A percentile compares a stretch with the other conserved stretches of the same genome.
phyloP scores from a whole-genome alignment of 2,113 vertebrate species.

The Lepus americanus region DNA sequence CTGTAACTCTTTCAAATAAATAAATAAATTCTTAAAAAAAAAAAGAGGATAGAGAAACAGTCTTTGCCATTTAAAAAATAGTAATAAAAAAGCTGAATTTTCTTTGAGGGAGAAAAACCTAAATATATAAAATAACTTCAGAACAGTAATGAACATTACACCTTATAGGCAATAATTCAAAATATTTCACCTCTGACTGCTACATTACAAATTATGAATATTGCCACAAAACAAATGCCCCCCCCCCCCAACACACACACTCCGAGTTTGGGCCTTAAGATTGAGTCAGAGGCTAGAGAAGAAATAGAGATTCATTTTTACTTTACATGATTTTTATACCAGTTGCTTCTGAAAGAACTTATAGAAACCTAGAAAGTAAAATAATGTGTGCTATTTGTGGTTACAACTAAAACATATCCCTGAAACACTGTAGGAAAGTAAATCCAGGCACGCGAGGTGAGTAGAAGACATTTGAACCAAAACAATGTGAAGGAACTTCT shows the following conservation, averaged over 20 bases:
- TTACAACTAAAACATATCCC: conserved; percentile 34
- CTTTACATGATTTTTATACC: conserved; percentile 59
- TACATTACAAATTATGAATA: conserved; percentile 12
- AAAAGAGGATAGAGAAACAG: not conserved
- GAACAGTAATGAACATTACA: conserved; percentile 48
- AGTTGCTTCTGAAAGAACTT: conserved; percentile 49
- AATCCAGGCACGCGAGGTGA: not conserved
- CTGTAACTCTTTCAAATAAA: too few species aligned
- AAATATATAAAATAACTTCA: conserved; percentile 40
- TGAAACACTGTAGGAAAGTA: not conserved
- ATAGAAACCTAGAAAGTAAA: conserved; percentile 49
- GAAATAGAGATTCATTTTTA: not conserved
- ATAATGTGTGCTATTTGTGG: conserved; percentile 22
- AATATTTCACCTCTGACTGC: conserved; percentile 40
- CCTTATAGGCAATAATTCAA: not conserved
- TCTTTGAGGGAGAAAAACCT: not conserved
- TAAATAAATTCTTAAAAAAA: not conserved
- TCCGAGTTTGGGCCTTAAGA: conserved; percentile 13
- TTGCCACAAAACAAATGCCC: not conserved
- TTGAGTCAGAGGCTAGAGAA: not conserved
- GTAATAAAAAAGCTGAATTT: conserved; percentile 27
- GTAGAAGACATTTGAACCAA: not conserved
- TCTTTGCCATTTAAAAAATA: not conserved
- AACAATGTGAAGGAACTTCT: conserved; percentile 43
- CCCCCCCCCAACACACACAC: not conserved